Base-by-base conservation (phyloP, 2,113 vertebrate species). In the Motacilla alba region DNA sequence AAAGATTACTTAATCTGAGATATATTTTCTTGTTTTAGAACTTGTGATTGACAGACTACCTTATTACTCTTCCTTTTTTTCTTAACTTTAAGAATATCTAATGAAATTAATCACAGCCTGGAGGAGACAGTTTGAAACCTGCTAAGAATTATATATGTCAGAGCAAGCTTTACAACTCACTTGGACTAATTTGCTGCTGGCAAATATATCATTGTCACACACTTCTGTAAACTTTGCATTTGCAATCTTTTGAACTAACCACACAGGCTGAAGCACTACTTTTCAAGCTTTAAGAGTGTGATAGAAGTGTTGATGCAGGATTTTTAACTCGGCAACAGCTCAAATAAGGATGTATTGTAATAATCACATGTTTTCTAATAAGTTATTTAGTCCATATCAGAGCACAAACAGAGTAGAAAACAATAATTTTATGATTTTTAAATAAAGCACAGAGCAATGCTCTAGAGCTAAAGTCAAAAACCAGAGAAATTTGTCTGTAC, bases 51-150 rank as follows among this genome's bases (percentile, higher is more conserved):
- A 92, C 81, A 97, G 90, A 68, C 59, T 95, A 90, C 92, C 41
- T 95, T 95, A 86, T 91, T 96, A 77, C n/a, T 77, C 49, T 92
- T 75, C 89, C 43, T 86, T 76, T 87, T 60, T 74, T 89, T 8
- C 86, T 87, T 82, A 95, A 91, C 83, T 96, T 96, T 90, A 82
- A 80, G 93, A 93, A 94, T 93, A 90, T 78, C 76, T 96, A 97
- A 97, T 95, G 96, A 96, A 97, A 97, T 98, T 97, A 97, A 97
- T 98, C 93, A 96, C 95, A 97, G 92, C 91, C 90, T 95, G 52
- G 62, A 98, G 93, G 72, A 97, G 73, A 88, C 86, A 97, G 90
- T 94, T 97, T 93, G 96, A 94, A 94, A 96, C 73, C 96, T 95
- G 93, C 67, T 95, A 91, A 94, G 94, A 98, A 98, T 98, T 97